Evolutionary conservation across 2,888 invertebrate species (phyloP), one percentile per base, ranked within the genome.

Genomic region (Schrankia costaestrigalis): DNA sequence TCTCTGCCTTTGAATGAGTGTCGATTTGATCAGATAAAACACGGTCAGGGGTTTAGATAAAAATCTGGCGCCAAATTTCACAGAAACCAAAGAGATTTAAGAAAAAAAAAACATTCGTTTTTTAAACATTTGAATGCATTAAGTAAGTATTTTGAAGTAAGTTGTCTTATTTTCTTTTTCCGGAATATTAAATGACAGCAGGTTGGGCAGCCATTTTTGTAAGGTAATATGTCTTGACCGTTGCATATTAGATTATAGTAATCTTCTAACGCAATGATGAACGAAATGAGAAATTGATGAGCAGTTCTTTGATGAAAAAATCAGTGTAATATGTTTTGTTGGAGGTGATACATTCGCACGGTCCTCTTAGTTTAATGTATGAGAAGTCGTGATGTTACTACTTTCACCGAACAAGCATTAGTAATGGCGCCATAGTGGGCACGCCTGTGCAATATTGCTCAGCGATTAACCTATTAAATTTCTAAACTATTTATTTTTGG

Each of bases 61-160:
- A 28, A 53, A 81, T 83, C 84, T 76, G 81, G 81, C 81, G 81
- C 84, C 83, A 80, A 84, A 83, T 78, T 81, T 84, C 79, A 84
- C 79, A 78, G 83, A 81, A 80, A 63, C 66, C 51, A 41, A 68
- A 65, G 56, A 60, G 44, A 41, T 45, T 34, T 48, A 46, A 45
- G 57, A 49, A 49, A 56, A 58, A 65, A 49, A 56, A 58, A 65
- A 59, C 3, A 46, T 52, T 24, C 31, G 31, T 35, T 63, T 67
- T 73, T 62, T 48, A 60, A 68, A 63, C 41, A 48, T 12, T 35
- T 34, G 23, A 35, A 25, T 38, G 28, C 27, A 25, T 33, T 40
- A 37, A 21, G 15, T 21, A 25, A 31, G 15, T 17, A 7, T 26
- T 11, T 22, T n/a, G 1, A 10, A 21, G 9, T n/a, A n/a, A n/a